Conservation (phyloP, 2,888 invertebrate genomes). For the Amorpha juglandis region DNA sequence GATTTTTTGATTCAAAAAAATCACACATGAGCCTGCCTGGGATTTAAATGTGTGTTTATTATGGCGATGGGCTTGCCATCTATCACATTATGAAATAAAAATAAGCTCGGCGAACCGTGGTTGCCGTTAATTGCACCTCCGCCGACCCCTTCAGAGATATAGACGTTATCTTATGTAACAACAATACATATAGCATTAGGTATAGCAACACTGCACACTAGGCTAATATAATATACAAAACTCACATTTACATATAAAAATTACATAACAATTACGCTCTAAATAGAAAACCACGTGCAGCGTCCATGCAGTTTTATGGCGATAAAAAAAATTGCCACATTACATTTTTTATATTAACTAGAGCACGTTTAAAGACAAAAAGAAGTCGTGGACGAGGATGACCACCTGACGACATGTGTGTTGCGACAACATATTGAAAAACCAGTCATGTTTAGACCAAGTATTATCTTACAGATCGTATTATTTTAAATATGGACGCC, state of each 20-base stretch:
- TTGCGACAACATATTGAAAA: slow-evolving; percentile 53
- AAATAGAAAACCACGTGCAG: slow-evolving; percentile 8
- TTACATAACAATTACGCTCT: slow-evolving; percentile 20
- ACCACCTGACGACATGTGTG: slow-evolving; percentile 70
- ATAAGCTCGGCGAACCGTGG: no score
- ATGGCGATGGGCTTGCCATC: no score
- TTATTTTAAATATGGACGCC: slow-evolving; percentile 46
- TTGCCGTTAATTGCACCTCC: no score
- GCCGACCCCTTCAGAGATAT: no score
- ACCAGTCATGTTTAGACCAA: slow-evolving; percentile 58
- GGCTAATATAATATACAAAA: slow-evolving; percentile 9
- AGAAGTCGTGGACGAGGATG: slow-evolving; percentile 53
- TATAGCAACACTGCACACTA: not conserved
- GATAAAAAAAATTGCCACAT: slow-evolving; percentile 22
- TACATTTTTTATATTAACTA: slow-evolving; percentile 28
- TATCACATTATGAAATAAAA: no score
- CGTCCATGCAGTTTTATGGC: slow-evolving; percentile 23
- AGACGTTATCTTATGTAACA: no score
- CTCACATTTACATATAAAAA: slow-evolving; percentile 23
- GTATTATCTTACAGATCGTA: slow-evolving; percentile 69
- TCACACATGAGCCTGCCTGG: no score
- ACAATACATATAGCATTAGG: not conserved
- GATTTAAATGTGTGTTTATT: no score
- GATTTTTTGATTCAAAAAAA: no score
- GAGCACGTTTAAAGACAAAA: slow-evolving; percentile 46